phyloP scores from a whole-genome alignment of 2,113 vertebrate genomes.

The Callocephalon fimbriatum region DNA sequence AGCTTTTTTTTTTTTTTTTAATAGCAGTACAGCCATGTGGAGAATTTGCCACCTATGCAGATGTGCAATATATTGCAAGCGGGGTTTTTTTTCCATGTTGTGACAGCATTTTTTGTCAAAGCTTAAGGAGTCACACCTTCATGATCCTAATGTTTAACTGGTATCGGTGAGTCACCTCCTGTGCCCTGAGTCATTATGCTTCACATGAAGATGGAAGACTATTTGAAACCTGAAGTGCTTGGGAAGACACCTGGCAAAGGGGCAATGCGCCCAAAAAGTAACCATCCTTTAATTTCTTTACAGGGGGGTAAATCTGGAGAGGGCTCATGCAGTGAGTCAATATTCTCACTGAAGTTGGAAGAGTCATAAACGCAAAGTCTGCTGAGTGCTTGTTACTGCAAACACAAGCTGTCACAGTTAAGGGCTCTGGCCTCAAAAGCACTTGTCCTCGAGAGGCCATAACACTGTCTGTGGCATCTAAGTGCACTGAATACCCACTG shows the following conservation, averaged over 20 bases:
- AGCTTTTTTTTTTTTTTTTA: not conserved
- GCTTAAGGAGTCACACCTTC: constrained; percentile 7
- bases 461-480: too few relatives aligned
- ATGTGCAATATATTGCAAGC: not conserved
- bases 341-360: not conserved
- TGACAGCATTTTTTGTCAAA: not conserved
- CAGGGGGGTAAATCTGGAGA: not conserved
- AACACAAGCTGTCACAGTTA: not conserved
- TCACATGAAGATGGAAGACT: not conserved
- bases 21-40: not conserved
- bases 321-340: rapidly evolving
- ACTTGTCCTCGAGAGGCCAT: not conserved
- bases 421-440: not conserved
- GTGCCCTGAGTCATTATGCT: not conserved
- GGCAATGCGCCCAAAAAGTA: not conserved
- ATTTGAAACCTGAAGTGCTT: not conserved
- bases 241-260: not conserved
- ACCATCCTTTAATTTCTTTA: not conserved
- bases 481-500: not conserved
- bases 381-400: not conserved
- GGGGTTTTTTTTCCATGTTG: not conserved
- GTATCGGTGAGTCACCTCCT: constrained; percentile 8
- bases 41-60: not conserved
- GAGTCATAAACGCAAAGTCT: not conserved
- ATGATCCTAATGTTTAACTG: constrained; percentile 11